Evolutionary conservation across 2,888 invertebrate genomes (phyloP).

Genomic region (Epirrhoe alternata): DNA sequence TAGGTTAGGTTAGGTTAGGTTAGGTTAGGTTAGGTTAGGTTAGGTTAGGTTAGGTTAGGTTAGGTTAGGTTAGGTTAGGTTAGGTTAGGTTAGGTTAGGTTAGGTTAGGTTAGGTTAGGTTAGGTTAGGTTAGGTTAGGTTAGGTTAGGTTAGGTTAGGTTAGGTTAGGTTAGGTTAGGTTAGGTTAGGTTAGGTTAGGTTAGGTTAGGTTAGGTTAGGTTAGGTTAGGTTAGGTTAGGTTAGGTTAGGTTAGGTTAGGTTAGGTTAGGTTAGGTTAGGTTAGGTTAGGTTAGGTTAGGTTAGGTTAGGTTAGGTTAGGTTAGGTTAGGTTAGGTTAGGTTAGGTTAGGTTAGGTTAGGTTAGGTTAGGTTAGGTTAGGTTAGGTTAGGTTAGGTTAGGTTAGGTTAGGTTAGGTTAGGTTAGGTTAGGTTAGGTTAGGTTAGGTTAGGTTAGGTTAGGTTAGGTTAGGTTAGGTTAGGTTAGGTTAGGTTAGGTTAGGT

Average conservation of each 20-base stretch:
- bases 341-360: too few species aligned
- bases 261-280: constrained; percentile 40
- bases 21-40: constrained; percentile 41
- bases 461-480: constrained; percentile 42
- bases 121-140: constrained; percentile 42
- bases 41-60: constrained; percentile 41
- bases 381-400: too few species aligned
- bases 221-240: constrained; percentile 27
- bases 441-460: too few species aligned
- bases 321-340: too few species aligned
- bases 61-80: constrained; percentile 43
- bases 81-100: constrained; percentile 43
- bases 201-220: constrained; percentile 40
- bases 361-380: constrained; percentile 42
- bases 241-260: constrained; percentile 47
- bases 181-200: constrained; percentile 41
- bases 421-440: too few species aligned
- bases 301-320: too few species aligned
- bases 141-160: constrained; percentile 43
- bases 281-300: constrained; percentile 41
- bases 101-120: constrained; percentile 44
- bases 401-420: too few species aligned
- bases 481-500: constrained; percentile 47
- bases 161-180: constrained; percentile 44
- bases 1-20: constrained; percentile 11